Evolutionary conservation across 2,888 invertebrate genomes (phyloP), one percentile per base, ranked within the genome.

Genomic region (Creontiades dilutus): DNA sequence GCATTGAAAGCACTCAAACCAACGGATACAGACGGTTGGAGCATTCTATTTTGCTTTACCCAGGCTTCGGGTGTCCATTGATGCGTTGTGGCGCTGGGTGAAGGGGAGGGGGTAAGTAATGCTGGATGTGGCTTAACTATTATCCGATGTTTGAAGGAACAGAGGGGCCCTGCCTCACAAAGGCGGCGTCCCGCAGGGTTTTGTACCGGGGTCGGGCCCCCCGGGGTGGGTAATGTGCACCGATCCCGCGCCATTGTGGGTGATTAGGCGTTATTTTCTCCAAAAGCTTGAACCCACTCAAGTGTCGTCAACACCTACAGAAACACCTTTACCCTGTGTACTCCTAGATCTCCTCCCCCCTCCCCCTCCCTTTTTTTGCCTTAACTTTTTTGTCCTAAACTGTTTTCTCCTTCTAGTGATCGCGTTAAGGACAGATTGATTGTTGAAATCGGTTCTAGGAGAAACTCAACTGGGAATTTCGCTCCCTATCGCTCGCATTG

Each of bases 271-370:
- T 57, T 86, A 61, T 61, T 86, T 86, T 75, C 68, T 48, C 16
- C 48, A 75, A 19, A n/a, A 55, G 57, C 86, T 86, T 68, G 46
- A 86, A 75, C 86, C 75, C 48, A 86, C 86, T 86, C 86, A 76
- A 86, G 86, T 86, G 86, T 86, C 28, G 86, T 86, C 86, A 86
- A 86, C 86, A 86, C 86, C 86, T 86, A 48, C 75, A 86, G 86
- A 86, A 85, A 86, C 86, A 86, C 86, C 86, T 86, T 86, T 19
- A 52, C 76, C 48, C 14, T 68, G 68, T 68, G 23, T 68, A 23
- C 23, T 68, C 27, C 46, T 19, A 47, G 78, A 19, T 80, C 28
- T 28, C 46, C 19, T 14, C 46, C 46, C 46, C 19, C 14, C 14
- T 46, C 78, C 7, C 11, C 16, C 78, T n/a, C 78, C 75, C 75